Evolutionary conservation across 2,888 invertebrate species (phyloP), one percentile per base, ranked within the genome.

Genomic region (Pollenia labialis): DNA sequence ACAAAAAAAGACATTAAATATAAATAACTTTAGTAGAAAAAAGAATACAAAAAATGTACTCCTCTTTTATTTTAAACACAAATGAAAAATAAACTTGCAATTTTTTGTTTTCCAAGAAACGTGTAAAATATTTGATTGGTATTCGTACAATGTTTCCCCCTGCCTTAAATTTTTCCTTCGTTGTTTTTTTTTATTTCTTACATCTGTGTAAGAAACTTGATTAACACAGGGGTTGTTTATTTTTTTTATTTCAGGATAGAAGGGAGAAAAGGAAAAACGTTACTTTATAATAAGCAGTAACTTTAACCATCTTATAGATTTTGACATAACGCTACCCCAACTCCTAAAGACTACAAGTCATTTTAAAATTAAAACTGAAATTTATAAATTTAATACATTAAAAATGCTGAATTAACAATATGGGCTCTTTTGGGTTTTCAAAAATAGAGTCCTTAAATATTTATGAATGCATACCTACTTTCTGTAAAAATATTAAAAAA

Each of bases 1-100:
- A 46, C 68, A 68, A 23, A 18, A 68, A 40, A 84, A 86, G 72
- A 81, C 84, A 87, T 87, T 87, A 87, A 87, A 87, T 87, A 87
- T 84, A 87, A 87, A 84, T 87, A 77, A 81, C 72, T 81, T 69
- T 44, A 56, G 54, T 46, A 62, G 44, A 56, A 32, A n/a, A 50
- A 23, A 64, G 64, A 42, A 60, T 4, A 60, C 48, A 23, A 48
- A 75, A 64, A 54, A 42, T 14, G 16, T 52, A 50, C 56, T 75
- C 44, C 44, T 81, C 74, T 50, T 74, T 32, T 69, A 69, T 71
- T 80, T 80, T 62, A n/a, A 79, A 72, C 52, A 56, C 52, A 80
- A 75, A 85, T 75, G 68, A 72, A 84, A 68, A 81, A 80, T 68
- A 68, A 58, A 50, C 58, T 60, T 52, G 75, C 58, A 75, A 66